Conservation (phyloP, 2,113 vertebrate genomes). For the Ramphastos sulfuratus region DNA sequence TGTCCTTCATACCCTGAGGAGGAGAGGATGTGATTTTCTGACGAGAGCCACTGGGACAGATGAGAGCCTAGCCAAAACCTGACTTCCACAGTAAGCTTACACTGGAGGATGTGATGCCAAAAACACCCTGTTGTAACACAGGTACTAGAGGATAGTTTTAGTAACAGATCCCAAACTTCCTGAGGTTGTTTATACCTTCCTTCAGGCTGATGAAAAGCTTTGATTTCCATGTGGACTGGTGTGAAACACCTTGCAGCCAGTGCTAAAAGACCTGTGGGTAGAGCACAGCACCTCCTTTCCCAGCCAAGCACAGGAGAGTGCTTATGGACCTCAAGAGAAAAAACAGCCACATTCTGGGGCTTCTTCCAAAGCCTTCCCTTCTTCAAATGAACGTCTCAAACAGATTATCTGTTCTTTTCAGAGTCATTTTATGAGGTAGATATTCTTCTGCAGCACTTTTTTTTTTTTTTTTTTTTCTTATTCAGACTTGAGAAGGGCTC, state of each 20-base stretch:
- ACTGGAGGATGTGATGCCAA: conserved; percentile 1
- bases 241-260: conserved; percentile 33
- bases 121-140: not conserved
- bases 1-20: not conserved
- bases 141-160: conserved; percentile 56
- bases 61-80: not conserved
- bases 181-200: conserved; percentile 71
- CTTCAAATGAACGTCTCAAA: conserved; percentile 9
- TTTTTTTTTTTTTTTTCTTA: not conserved
- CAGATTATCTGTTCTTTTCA: conserved; percentile 1
- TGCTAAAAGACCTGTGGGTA: conserved; percentile 5
- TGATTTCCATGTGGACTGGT: conserved; percentile 29
- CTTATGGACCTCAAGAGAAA: not conserved
- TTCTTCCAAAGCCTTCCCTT: conserved; percentile 16
- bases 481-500: no score
- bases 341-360: not conserved
- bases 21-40: not conserved
- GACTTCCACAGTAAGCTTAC: conserved; percentile 24
- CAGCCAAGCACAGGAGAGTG: not conserved
- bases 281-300: conserved; percentile 6
- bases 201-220: conserved; percentile 61
- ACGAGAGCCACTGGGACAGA: not conserved
- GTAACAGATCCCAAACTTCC: conserved; percentile 74
- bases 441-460: not conserved
- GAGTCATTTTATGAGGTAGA: not conserved